Base-by-base conservation (phyloP, 64 coral and sea anemone species). In the Porites australiensis region DNA sequence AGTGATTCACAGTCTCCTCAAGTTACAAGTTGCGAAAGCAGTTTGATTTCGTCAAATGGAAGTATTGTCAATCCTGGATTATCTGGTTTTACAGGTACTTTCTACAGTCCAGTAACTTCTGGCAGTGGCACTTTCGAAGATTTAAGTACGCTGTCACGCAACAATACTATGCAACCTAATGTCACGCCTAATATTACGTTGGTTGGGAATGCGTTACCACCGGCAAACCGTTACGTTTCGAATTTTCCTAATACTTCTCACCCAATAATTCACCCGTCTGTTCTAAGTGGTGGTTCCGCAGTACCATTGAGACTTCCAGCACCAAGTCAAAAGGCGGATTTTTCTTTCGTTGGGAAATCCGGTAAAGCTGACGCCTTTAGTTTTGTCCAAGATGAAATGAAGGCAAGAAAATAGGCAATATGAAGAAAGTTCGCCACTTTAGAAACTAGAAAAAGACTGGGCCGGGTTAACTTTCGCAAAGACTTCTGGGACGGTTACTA, bases 311-410 rank as follows among this genome's bases (percentile, higher is more conserved):
- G 77, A 64, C 86, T 63, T 82, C 57, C 92, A 66, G 60, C 67
- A 45, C 57, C 57, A 15, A 82, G 61, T 80, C 76, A 83, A 52
- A 75, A 63, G 50, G 75, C 86, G 13, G 92, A 88, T 23, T 94
- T 94, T 64, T 64, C 71, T 74, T 94, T 94, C 61, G 79, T 94
- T 14, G 70, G 75, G 2, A 89, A 94, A 65, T 75, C 92, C 16
- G 72, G 64, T 18, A 79, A 57, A 54, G 86, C 84, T 44, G 77
- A 88, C 53, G 92, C 92, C 7, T 94, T 94, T 83, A 94, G 92
- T 69, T 94, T 94, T 49, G 79, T 94, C 44, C 77, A 82, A 74
- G 92, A 94, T 46, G 92, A 94, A 81, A 94, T 94, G 49, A 79
- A 75, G 27, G 86, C 78, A 3, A 80, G 77, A 22, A 94, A 94